Percentiles rank a stretch among this genome's conserved stretches.
Conservation (phyloP, 1,140 invertebrate genomes). For the Aphelenchoides besseyi region DNA sequence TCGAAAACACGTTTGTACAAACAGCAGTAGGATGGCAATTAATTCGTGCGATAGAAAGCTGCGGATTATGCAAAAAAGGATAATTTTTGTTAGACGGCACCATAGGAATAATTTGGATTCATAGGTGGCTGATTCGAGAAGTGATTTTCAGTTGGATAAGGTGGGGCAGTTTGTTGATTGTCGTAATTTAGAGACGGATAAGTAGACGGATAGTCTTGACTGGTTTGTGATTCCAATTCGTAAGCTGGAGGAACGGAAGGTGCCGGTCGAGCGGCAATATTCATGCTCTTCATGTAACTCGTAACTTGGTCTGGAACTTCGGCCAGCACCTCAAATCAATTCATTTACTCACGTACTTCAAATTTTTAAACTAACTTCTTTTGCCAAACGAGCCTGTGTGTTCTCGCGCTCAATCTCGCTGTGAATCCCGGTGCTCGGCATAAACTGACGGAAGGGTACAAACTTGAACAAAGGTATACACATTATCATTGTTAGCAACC, state of each 20-base stretch:
- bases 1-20: neutral
- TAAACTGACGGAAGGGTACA: constrained; percentile 54
- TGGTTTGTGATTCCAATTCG: neutral
- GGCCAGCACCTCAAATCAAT: too few species aligned
- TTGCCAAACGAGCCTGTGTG: constrained; percentile 33
- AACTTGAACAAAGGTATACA: constrained; percentile 42
- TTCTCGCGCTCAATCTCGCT: constrained; percentile 18
- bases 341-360: too few species aligned
- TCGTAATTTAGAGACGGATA: neutral
- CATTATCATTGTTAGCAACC: neutral
- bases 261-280: constrained; percentile 15
- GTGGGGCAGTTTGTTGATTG: neutral
- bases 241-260: constrained; percentile 10
- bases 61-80: neutral
- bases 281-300: constrained; percentile 35
- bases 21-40: neutral
- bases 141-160: neutral
- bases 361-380: too few species aligned
- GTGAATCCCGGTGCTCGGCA: constrained; percentile 28
- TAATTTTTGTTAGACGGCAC: neutral
- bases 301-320: constrained; percentile 48
- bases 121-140: neutral
- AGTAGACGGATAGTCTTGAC: neutral
- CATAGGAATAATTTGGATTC: neutral
- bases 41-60: neutral